Conservation (phyloP, 2,888 invertebrate species). For the Stenolophus ochropezus region DNA sequence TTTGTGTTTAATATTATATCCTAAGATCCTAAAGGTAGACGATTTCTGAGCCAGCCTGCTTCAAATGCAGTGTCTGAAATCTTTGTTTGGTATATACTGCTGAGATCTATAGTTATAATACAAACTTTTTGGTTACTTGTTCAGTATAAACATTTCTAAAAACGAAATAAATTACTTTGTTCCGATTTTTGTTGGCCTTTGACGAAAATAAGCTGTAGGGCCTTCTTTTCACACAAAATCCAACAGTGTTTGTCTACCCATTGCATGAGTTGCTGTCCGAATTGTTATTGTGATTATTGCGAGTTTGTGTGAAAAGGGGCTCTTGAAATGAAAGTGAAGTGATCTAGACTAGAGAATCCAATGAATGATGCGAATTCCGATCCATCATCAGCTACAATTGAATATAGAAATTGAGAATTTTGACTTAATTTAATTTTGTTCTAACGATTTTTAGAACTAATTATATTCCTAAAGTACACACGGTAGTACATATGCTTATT, state of each 20-base stretch:
- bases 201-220: conserved; percentile 28
- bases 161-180: conserved; percentile 54
- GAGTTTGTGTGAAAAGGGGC: neutral
- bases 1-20: conserved; percentile 60
- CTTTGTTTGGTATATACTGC: conserved; percentile 61
- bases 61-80: conserved; percentile 48
- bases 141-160: conserved; percentile 56
- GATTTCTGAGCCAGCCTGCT: conserved; percentile 51
- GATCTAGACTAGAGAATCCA: conserved; percentile 55
- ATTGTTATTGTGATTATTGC: neutral
- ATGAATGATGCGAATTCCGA: conserved; percentile 52
- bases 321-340: conserved; percentile 36
- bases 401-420: conserved; percentile 58
- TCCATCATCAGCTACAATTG: conserved; percentile 53
- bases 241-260: neutral
- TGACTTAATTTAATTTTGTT: conserved; percentile 59
- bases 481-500: conserved; percentile 58
- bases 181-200: conserved; percentile 56
- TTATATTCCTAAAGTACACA: conserved; percentile 59
- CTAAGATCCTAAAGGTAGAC: conserved; percentile 58
- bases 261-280: neutral
- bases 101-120: conserved; percentile 62
- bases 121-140: conserved; percentile 59
- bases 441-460: conserved; percentile 60
- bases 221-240: conserved; percentile 4